A percentile compares a stretch with the other conserved stretches of the same genome.
Conservation (phyloP, 2,797 vertebrate genomes). For the Rhinatrema bivittatum region DNA sequence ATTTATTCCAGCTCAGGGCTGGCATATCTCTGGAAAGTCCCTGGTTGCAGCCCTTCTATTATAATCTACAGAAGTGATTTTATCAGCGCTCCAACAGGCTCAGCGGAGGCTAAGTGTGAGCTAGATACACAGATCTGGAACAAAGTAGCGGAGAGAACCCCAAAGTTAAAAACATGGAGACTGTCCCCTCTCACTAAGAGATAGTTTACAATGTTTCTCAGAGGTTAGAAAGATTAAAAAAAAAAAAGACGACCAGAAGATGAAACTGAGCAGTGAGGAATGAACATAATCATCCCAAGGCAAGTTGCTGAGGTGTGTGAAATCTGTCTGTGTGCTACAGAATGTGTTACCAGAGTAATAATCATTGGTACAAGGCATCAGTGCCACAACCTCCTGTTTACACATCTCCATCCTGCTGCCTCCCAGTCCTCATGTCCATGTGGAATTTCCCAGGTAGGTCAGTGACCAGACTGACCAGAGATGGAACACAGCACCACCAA, state of each 20-base stretch:
- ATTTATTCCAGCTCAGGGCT: no score
- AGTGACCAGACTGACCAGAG: accelerated
- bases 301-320: accelerated
- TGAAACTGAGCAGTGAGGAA: accelerated
- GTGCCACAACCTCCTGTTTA: background rate
- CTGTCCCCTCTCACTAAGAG: background rate
- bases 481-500: background rate
- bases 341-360: background rate
- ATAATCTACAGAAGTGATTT: no score
- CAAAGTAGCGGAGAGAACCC: background rate
- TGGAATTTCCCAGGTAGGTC: background rate
- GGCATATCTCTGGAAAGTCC: no score
- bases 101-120: no score
- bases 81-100: no score
- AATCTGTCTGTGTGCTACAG: background rate
- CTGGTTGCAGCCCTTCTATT: no score
- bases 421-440: accelerated
- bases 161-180: background rate
- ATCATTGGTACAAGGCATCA: background rate
- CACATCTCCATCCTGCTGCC: accelerated
- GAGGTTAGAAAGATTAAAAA: no score
- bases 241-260: background rate
- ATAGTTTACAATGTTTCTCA: background rate
- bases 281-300: background rate
- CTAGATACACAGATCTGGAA: no score